Evolutionary conservation across 23 tunicate genomes (phyloP).

Genomic region (Aplidium turbinatum): DNA sequence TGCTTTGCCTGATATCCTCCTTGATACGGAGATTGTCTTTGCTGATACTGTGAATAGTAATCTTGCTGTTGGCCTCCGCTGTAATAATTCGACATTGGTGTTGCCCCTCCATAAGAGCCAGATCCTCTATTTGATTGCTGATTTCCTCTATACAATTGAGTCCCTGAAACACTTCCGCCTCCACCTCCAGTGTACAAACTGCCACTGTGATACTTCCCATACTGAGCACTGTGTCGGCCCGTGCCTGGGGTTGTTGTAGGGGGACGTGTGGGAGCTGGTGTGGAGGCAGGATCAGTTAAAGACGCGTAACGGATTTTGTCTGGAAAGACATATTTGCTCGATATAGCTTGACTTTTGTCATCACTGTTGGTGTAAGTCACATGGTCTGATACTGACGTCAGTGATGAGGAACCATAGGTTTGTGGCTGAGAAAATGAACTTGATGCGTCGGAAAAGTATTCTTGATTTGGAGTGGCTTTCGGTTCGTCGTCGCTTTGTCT

Average conservation of each 20-base stretch:
- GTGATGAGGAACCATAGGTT: background rate
- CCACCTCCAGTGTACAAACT: too few species aligned
- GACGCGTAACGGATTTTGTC: constrained; percentile 30
- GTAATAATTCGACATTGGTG: too few species aligned
- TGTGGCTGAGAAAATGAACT: background rate
- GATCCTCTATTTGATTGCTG: too few species aligned
- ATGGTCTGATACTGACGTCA: background rate
- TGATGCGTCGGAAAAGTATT: background rate
- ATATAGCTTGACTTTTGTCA: background rate
- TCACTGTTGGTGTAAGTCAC: background rate
- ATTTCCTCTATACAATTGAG: too few species aligned
- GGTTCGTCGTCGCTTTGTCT: constrained; percentile 11
- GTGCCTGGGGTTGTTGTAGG: constrained; percentile 9
- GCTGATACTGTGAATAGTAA: too few species aligned
- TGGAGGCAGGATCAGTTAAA: constrained; percentile 30
- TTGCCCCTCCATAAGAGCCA: too few species aligned
- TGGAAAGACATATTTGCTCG: constrained; percentile 8
- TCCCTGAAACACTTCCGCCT: too few species aligned
- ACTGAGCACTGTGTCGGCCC: constrained; percentile 8
- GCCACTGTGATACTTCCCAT: too few species aligned
- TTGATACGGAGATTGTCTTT: too few species aligned
- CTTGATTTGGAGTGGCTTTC: constrained; percentile 6
- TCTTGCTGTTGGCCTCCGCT: too few species aligned
- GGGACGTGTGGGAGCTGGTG: constrained; percentile 16
- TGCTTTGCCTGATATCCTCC: too few species aligned